These are phyloP conservation scores for Brienomyrus brachyistius DNA, from an alignment of 2,113 vertebrate species.

Conservation along the genomic window DNA sequence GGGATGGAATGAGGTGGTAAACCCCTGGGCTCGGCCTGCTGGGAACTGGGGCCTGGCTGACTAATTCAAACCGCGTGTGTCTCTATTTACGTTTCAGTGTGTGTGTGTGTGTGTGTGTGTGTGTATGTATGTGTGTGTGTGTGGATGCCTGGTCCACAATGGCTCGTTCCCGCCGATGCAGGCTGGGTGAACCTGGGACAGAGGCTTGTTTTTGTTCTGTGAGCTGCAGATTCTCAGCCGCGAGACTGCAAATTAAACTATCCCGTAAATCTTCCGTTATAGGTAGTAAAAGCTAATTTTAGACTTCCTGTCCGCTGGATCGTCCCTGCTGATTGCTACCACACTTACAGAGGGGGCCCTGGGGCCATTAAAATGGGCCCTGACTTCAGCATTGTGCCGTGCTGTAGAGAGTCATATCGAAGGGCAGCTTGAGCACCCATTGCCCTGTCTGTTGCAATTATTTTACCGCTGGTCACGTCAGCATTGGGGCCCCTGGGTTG, in stretches of 20 bases:
- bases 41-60: conserved; percentile 21
- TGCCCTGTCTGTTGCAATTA: conserved; percentile 21
- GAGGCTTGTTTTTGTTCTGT: conserved; percentile 58
- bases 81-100: background rate
- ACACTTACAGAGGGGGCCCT: conserved; percentile 49
- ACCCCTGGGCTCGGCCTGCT: conserved; percentile 30
- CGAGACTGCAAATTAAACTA: conserved; percentile 71
- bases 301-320: conserved; percentile 65
- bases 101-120: conserved; percentile 3
- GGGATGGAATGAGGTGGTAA: conserved; percentile 44
- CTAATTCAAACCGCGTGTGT: conserved; percentile 45
- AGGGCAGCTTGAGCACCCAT: background rate
- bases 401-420: background rate
- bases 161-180: background rate
- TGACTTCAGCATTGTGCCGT: background rate
- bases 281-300: conserved; percentile 79
- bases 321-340: conserved; percentile 64
- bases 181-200: conserved; percentile 25
- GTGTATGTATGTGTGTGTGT: conserved; percentile 1
- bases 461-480: conserved; percentile 19
- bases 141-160: background rate
- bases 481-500: background rate
- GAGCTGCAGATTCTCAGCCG: conserved; percentile 51
- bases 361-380: conserved; percentile 39
- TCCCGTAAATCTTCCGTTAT: conserved; percentile 70